phyloP scores from a whole-genome alignment of 2,888 invertebrate species.

The Ashinkailepas kermadecensis region DNA sequence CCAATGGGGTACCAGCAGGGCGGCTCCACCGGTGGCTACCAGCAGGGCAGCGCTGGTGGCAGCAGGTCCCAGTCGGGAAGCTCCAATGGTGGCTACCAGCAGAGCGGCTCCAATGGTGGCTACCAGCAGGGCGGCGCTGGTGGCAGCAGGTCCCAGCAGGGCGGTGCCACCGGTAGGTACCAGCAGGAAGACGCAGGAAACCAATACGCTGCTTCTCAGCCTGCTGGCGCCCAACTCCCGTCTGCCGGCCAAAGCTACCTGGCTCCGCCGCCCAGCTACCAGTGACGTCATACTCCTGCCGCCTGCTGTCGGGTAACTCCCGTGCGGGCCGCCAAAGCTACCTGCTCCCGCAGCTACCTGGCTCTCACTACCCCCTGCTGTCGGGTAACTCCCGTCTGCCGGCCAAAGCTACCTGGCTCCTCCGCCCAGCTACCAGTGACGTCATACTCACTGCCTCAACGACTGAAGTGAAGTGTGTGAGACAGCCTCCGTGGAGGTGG shows the following conservation, averaged over 20 bases:
- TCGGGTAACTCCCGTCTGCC: neutral
- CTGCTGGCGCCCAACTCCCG: neutral
- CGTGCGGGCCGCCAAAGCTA: neutral
- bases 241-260: neutral
- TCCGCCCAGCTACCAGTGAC: neutral
- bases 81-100: neutral
- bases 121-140: neutral
- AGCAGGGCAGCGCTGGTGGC: neutral
- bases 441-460: no score
- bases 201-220: neutral
- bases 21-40: neutral
- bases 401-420: neutral
- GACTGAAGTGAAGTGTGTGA: no score
- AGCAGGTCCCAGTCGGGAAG: neutral
- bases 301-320: no score
- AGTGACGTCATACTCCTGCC: no score
- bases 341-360: neutral
- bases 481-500: no score
- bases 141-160: neutral
- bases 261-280: neutral
- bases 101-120: neutral
- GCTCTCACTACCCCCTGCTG: no score
- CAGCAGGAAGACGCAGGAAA: neutral
- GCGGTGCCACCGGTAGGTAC: neutral
- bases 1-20: neutral